These are phyloP conservation scores for Falco columbarius DNA, from an alignment of 2,797 vertebrate genomes.

Conservation along the genomic window DNA sequence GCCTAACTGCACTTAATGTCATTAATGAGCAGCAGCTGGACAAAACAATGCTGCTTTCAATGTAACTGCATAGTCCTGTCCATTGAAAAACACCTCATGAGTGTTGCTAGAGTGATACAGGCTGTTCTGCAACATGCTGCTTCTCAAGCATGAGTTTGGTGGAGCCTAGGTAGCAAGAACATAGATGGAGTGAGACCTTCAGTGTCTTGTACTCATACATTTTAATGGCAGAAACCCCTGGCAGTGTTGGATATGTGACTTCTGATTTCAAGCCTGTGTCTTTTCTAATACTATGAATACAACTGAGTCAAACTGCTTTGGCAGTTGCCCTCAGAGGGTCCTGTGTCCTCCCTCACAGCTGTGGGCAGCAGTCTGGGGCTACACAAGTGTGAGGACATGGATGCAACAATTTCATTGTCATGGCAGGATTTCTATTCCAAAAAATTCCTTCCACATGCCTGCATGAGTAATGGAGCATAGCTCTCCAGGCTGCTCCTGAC, in stretches of 20 bases:
- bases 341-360: background rate
- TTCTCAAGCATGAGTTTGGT: background rate
- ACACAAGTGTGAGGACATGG: background rate
- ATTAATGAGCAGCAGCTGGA: background rate
- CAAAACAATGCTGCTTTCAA: background rate
- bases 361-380: background rate
- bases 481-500: background rate
- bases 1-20: background rate
- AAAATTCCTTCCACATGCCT: background rate
- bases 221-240: background rate
- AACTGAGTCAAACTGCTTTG: background rate
- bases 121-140: background rate
- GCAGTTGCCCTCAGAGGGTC: background rate
- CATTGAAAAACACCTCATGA: background rate
- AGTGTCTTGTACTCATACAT: background rate
- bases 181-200: background rate
- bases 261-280: background rate
- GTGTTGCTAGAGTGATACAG: background rate
- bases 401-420: background rate
- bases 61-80: background rate
- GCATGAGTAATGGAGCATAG: background rate
- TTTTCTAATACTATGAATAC: background rate
- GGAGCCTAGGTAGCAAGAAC: background rate
- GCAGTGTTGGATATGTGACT: too few relatives aligned
- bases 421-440: background rate